These are phyloP conservation scores for Lytechinus variegatus DNA, from an alignment of 35 echinoderm and acorn worm genomes.

Conservation along the genomic window DNA sequence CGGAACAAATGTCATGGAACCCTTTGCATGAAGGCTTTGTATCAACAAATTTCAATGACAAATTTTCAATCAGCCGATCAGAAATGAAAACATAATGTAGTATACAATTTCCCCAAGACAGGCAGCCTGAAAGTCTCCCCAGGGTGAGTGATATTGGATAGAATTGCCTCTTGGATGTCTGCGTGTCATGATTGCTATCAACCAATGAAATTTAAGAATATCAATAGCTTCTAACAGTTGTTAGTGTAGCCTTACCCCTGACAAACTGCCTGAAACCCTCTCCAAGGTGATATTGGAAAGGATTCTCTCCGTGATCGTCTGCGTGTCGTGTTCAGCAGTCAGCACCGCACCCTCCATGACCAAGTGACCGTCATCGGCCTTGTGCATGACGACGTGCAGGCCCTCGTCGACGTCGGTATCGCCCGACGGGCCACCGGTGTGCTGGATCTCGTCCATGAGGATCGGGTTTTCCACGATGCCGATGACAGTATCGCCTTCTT, in stretches of 20 bases:
- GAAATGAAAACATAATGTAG: no score
- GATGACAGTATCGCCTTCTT: slow-evolving; percentile 59
- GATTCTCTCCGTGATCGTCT: slow-evolving; percentile 68
- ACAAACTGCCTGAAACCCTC: background rate
- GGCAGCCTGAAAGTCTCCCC: no score
- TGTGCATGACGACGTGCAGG: slow-evolving; percentile 53
- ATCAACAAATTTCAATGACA: no score
- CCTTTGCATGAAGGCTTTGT: no score
- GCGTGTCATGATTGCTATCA: no score
- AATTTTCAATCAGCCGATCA: no score
- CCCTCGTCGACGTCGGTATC: background rate
- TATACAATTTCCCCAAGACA: no score
- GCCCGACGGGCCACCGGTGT: background rate
- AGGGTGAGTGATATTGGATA: no score
- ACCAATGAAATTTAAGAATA: no score
- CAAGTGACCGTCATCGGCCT: slow-evolving; percentile 50
- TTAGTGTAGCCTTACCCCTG: background rate
- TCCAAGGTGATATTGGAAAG: slow-evolving; percentile 42
- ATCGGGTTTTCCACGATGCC: slow-evolving; percentile 78
- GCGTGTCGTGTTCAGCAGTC: slow-evolving; percentile 9
- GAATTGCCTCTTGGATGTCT: no score
- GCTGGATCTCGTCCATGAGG: slow-evolving; percentile 53
- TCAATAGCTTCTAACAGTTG: no score
- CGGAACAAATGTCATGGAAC: no score
- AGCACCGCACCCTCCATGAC: slow-evolving; percentile 66